Conservation (phyloP, 2,113 vertebrate genomes). For the Corythaeola cristata region DNA sequence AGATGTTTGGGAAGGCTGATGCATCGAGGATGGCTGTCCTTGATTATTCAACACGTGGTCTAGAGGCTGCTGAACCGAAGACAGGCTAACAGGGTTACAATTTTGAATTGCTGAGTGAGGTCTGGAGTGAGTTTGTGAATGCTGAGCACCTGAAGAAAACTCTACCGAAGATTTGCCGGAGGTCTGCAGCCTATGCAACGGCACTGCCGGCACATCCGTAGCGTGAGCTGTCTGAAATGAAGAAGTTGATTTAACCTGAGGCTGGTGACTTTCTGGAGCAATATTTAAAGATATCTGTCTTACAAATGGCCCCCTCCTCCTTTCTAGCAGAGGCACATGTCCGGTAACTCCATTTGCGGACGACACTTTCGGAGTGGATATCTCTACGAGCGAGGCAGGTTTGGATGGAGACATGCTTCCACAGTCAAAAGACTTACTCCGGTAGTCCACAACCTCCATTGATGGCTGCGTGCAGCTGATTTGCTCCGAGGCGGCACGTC, state of each 20-base stretch:
- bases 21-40: conserved; percentile 73
- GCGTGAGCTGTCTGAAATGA: conserved; percentile 74
- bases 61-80: conserved; percentile 72
- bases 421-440: conserved; percentile 96
- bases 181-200: conserved; percentile 73
- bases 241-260: conserved; percentile 66
- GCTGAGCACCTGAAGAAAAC: conserved; percentile 55
- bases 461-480: conserved; percentile 86
- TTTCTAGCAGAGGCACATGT: conserved; percentile 91
- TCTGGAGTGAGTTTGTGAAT: conserved; percentile 33
- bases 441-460: conserved; percentile 87
- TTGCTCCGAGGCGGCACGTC: conserved; percentile 92
- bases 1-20: conserved; percentile 71
- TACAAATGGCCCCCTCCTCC: conserved; percentile 91
- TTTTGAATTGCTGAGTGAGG: conserved; percentile 55
- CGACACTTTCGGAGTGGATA: conserved; percentile 64
- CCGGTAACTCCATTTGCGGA: conserved; percentile 57
- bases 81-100: conserved; percentile 74
- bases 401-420: conserved; percentile 82
- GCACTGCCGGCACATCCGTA: conserved; percentile 64
- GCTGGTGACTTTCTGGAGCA: conserved; percentile 83
- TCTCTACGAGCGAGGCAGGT: conserved; percentile 67
- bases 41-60: conserved; percentile 78
- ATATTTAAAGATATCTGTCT: conserved; percentile 96
- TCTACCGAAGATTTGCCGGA: conserved; percentile 51